phyloP scores from a whole-genome alignment of 1,140 invertebrate species.

The Mylabris phalerata region DNA sequence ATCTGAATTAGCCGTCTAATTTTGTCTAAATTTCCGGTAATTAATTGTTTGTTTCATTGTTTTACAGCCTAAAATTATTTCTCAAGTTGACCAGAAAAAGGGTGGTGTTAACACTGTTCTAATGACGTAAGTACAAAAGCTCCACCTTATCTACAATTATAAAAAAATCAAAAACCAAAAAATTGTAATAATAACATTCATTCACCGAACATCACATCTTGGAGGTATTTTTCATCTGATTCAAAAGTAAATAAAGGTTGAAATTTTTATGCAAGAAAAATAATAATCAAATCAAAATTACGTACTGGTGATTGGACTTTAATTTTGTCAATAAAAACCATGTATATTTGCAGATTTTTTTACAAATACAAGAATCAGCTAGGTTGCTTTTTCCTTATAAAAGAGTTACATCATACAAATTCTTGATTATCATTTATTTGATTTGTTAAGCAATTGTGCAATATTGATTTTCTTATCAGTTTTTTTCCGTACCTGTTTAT shows the following conservation, averaged over 20 bases:
- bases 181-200: conserved; percentile 26
- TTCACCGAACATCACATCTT: conserved; percentile 38
- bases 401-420: not conserved
- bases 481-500: not conserved
- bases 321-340: conserved; percentile 34
- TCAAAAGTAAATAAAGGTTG: not conserved
- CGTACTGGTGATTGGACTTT: conserved; percentile 30
- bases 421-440: not conserved
- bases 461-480: not conserved
- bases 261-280: conserved; percentile 9
- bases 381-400: conserved; percentile 24
- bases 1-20: not conserved
- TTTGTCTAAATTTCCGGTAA: not conserved
- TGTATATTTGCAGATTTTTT: conserved; percentile 36
- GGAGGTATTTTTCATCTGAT: conserved; percentile 29
- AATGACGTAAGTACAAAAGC: conserved; percentile 40
- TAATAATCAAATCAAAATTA: conserved; percentile 13
- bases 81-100: conserved; percentile 40
- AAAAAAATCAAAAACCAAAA: conserved; percentile 7
- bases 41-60: conserved; percentile 13
- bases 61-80: conserved; percentile 38
- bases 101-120: conserved; percentile 39
- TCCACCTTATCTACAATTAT: conserved; percentile 19
- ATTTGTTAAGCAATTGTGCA: not conserved
- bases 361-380: conserved; percentile 13